A percentile compares a stretch with the other conserved stretches of the same genome.
phyloP scores from a whole-genome alignment of 2,797 vertebrate genomes.

The Etheostoma nigrum region DNA sequence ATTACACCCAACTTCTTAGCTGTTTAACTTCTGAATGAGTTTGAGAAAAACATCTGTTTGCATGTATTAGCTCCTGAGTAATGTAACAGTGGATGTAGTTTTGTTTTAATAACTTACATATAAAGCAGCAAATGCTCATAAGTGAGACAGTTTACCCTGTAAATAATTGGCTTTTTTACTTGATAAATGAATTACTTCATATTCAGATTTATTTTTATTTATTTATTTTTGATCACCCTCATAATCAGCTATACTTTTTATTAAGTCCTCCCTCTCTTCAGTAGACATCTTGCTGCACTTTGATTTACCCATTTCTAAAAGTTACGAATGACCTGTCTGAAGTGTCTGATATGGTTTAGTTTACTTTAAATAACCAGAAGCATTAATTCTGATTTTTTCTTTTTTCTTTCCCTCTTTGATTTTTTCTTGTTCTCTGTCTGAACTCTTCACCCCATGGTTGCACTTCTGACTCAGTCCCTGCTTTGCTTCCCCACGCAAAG shows the following conservation, averaged over 20 bases:
- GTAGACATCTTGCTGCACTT: neutral
- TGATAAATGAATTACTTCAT: neutral
- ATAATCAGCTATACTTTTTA: neutral
- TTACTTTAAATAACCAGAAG: constrained; percentile 1
- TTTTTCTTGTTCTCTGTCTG: constrained; percentile 40
- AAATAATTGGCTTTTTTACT: neutral
- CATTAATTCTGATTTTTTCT: neutral
- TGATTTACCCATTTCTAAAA: constrained; percentile 1
- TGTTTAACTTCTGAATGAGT: neutral
- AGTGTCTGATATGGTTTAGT: neutral
- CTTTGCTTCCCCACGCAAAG: constrained; percentile 52
- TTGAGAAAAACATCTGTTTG: neutral
- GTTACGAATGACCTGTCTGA: neutral
- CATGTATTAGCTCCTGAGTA: neutral
- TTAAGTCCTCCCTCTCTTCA: neutral
- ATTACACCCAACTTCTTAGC: neutral
- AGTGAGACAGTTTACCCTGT: neutral
- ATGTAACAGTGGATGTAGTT: neutral
- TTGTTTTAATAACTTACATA: neutral
- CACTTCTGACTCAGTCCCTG: constrained; percentile 64
- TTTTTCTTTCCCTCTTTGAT: neutral
- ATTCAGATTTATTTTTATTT: neutral
- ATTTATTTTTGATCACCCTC: rapidly evolving
- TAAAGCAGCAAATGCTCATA: neutral
- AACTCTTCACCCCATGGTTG: constrained; percentile 70